A percentile compares a stretch with the other conserved stretches of the same genome.
Evolutionary conservation across 2,888 invertebrate genomes (phyloP).

Genomic region (Scrobipalpa atriplicella): DNA sequence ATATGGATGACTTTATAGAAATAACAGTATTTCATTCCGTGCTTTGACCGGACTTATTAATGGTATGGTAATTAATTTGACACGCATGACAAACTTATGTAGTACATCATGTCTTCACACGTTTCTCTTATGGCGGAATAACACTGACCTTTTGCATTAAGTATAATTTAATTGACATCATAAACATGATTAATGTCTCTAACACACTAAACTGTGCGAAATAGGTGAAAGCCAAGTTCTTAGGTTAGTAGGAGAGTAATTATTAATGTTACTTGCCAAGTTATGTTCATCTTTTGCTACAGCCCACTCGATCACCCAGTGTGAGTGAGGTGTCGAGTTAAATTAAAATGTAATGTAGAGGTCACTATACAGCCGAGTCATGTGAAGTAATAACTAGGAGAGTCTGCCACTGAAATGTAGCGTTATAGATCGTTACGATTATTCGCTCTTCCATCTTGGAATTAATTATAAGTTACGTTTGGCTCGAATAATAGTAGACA

Average conservation of each 20-base stretch:
- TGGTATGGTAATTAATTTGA: slow-evolving; percentile 17
- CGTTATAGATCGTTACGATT: too few relatives aligned
- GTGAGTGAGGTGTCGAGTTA: slow-evolving; percentile 34
- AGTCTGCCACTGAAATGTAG: too few relatives aligned
- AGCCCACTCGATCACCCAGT: slow-evolving; percentile 40
- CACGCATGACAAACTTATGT: neutral
- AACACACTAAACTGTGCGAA: slow-evolving; percentile 8
- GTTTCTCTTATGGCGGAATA: neutral
- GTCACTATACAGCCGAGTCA: slow-evolving; percentile 44
- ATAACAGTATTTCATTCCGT: too few relatives aligned
- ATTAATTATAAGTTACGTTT: neutral
- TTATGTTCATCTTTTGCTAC: slow-evolving; percentile 46
- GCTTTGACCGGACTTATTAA: neutral
- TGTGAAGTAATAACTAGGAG: slow-evolving; percentile 39
- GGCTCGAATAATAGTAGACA: neutral
- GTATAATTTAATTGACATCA: slow-evolving; percentile 47
- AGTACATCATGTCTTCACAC: neutral
- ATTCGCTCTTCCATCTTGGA: slow-evolving; percentile 3
- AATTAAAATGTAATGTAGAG: slow-evolving; percentile 40
- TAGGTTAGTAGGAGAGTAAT: slow-evolving; percentile 48
- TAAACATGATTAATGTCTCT: slow-evolving; percentile 51
- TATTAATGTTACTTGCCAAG: slow-evolving; percentile 58
- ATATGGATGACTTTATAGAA: too few relatives aligned
- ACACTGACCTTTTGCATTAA: slow-evolving; percentile 20
- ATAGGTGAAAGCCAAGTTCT: slow-evolving; percentile 50